Evolutionary conservation across 1,140 invertebrate genomes (phyloP).

Genomic region (Zaprionus africanus): DNA sequence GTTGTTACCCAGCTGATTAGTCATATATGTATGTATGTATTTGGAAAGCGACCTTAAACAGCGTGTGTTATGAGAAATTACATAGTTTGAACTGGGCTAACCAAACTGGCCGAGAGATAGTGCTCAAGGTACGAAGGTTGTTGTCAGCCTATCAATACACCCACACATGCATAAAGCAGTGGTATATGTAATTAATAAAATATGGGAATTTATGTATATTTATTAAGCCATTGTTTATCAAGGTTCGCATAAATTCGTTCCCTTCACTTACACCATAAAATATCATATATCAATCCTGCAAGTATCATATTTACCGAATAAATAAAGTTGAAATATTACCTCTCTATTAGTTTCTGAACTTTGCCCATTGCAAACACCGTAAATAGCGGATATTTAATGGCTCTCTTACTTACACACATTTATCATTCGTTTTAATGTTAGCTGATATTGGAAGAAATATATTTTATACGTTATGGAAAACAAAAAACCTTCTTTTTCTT

Average conservation of each 20-base stretch:
- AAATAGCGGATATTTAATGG: neutral
- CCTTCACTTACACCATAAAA: neutral
- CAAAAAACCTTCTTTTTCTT: neutral
- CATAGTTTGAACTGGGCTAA: slow-evolving; percentile 33
- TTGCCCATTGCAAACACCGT: neutral
- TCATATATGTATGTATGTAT: slow-evolving; percentile 6
- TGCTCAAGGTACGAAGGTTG: slow-evolving; percentile 16
- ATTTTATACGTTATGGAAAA: neutral
- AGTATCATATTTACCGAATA: neutral
- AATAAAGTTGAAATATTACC: too few species aligned
- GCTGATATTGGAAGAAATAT: neutral
- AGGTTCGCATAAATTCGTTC: neutral
- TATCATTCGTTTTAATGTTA: neutral
- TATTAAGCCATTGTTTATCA: neutral
- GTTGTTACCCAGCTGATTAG: slow-evolving; percentile 32
- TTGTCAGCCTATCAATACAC: neutral
- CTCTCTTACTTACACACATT: neutral
- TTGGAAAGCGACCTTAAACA: slow-evolving; percentile 27
- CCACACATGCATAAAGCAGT: neutral
- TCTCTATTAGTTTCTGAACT: neutral
- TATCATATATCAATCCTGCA: neutral
- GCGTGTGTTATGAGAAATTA: slow-evolving; percentile 23
- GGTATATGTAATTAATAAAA: neutral
- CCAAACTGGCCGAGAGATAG: neutral
- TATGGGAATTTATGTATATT: neutral